A percentile compares a stretch with the other conserved stretches of the same genome.
These are phyloP conservation scores for Gryon sp. DNA, from an alignment of 1,140 invertebrate species.

Conservation along the genomic window DNA sequence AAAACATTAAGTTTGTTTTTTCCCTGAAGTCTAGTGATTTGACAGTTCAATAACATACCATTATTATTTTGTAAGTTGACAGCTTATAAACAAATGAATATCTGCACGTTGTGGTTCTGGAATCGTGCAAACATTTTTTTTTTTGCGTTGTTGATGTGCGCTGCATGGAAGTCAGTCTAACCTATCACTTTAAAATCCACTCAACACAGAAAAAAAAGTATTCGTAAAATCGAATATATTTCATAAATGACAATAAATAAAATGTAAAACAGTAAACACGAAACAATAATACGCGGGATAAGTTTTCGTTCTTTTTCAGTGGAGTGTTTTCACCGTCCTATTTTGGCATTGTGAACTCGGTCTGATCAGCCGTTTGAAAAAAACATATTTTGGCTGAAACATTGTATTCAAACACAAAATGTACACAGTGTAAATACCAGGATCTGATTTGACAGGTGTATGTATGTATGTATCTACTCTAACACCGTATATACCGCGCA, in stretches of 20 bases:
- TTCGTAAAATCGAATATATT: background rate
- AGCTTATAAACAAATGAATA: constrained; percentile 15
- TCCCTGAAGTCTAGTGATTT: constrained; percentile 15
- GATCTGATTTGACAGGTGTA: constrained; percentile 45
- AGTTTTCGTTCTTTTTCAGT: constrained; percentile 35
- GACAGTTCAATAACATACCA: constrained; percentile 17
- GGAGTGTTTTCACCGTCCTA: constrained; percentile 33
- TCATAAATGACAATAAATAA: constrained; percentile 16
- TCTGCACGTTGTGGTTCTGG: background rate
- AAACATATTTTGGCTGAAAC: constrained; percentile 7
- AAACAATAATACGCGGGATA: too few relatives aligned
- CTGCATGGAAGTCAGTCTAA: constrained; percentile 8
- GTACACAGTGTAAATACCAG: constrained; percentile 34
- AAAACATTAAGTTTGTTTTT: background rate
- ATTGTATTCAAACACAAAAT: constrained; percentile 29
- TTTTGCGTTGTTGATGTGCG: constrained; percentile 13
- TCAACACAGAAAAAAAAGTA: constrained; percentile 8
- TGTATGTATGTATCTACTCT: constrained; percentile 50
- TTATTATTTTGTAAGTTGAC: constrained; percentile 1
- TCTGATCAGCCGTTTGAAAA: constrained; percentile 12
- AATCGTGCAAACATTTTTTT: constrained; percentile 11
- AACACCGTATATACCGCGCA: constrained; percentile 54
- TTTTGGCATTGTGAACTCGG: constrained; percentile 15
- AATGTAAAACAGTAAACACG: background rate
- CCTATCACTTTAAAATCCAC: constrained; percentile 14